Percentiles rank a stretch among this genome's conserved stretches.
phyloP scores from a whole-genome alignment of 2,113 vertebrate genomes.

The Fulica atra region DNA sequence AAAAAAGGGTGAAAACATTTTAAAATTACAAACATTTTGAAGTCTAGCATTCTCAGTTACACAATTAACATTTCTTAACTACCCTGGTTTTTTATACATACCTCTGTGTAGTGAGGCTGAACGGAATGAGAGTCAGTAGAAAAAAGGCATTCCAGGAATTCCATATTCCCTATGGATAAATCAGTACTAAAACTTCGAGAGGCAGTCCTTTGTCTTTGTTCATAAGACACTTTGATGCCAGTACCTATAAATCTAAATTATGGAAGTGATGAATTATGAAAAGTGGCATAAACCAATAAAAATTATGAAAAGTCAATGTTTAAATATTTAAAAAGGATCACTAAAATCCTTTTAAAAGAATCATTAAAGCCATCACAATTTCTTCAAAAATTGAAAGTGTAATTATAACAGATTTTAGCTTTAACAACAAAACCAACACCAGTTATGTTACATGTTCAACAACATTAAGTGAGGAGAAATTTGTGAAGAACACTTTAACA shows the following conservation, averaged over 20 bases:
- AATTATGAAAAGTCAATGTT: neutral
- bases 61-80: neutral
- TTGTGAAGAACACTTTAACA: neutral
- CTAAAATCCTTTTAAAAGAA: neutral
- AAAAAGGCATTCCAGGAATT: constrained; percentile 93
- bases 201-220: constrained; percentile 87
- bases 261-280: neutral
- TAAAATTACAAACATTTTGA: neutral
- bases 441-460: neutral
- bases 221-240: constrained; percentile 88
- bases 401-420: neutral
- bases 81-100: constrained; percentile 35
- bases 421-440: neutral
- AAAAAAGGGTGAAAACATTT: neutral
- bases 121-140: constrained; percentile 80
- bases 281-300: neutral
- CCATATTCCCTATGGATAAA: constrained; percentile 86
- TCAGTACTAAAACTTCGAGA: constrained; percentile 87
- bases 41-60: neutral
- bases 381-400: neutral
- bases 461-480: neutral
- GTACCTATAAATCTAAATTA: constrained; percentile 87
- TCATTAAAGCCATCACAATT: neutral
- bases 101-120: constrained; percentile 93
- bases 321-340: neutral